Base-by-base conservation (phyloP, 2,888 invertebrate species). In the Marronus borbonicus region DNA sequence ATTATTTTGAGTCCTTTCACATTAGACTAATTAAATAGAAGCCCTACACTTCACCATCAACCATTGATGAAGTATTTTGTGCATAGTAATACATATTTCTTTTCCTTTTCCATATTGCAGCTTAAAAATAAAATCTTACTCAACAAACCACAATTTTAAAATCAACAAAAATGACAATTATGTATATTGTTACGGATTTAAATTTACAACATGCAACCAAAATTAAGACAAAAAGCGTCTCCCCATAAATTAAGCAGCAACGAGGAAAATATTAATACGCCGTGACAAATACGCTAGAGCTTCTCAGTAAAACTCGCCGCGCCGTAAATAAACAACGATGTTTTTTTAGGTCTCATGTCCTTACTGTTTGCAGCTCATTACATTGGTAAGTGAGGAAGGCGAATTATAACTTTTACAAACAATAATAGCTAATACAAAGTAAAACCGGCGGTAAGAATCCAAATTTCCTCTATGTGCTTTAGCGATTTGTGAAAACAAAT, bases 401-500 rank as follows among this genome's bases (percentile, higher is more conserved):
- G 12, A 60, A 10, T n/a, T n/a, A 60, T 28, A 28, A 60, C 28
- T 28, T 60, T 60, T 24, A 24, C 60, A 20, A 60, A 20, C 2
- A 44, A 44, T 44, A 44, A 44, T 44, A 60, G 24, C 31, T 28
- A 10, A 60, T 60, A 60, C 60, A 60, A 60, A 60, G 60, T 28
- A 28, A 60, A 12, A 24, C 20, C 28, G 28, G 12, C 24, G 60
- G 60, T n/a, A n/a, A 36, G 31, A 36, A 5, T 20, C 12, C 12
- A 20, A 60, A 28, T 60, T 60, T 24, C 24, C 60, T 12, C 12
- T 28, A 12, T 28, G 12, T 60, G 12, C 20, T 60, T 20, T 24
- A 60, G 20, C 12, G 20, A 68, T 49, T 68, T 68, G 20, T 20
- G 68, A 68, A 68, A 68, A 49, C 50, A 68, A 44, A 68, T 68